phyloP scores from a whole-genome alignment of 35 echinoderm and acorn worm species.

The Ptychodera flava region DNA sequence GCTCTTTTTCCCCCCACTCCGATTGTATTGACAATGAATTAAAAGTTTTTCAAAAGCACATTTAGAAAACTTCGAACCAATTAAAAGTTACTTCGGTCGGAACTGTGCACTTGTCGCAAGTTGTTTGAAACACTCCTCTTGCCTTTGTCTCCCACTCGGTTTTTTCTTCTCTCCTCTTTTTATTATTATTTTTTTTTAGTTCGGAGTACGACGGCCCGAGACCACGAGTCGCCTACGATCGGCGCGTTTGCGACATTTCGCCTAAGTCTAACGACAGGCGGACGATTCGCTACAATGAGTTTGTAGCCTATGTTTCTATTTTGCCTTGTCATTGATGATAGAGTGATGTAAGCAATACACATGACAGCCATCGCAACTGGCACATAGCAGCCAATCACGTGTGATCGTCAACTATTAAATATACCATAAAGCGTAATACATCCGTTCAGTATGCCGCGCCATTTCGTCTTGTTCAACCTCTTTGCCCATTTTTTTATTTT shows the following conservation, averaged over 20 bases:
- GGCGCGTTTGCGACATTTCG: neutral
- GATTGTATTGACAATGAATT: neutral
- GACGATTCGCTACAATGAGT: neutral
- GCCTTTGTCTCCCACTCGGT: neutral
- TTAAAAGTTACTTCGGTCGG: neutral
- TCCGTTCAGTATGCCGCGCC: neutral
- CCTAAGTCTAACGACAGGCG: neutral
- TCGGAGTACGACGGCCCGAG: no score
- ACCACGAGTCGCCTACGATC: neutral
- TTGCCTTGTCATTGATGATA: neutral
- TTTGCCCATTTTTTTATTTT: neutral
- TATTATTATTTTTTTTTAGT: no score
- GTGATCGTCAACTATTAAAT: neutral
- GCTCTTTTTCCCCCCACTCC: neutral
- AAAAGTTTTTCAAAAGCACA: constrained; percentile 2
- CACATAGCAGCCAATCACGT: neutral
- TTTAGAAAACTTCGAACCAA: neutral
- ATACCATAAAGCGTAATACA: neutral
- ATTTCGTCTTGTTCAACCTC: neutral
- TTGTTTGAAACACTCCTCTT: neutral
- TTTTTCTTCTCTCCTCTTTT: no score
- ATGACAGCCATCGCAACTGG: neutral
- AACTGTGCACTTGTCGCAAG: neutral
- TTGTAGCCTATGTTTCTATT: neutral
- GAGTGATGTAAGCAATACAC: neutral